These are phyloP conservation scores for Pachypanchax playfairii DNA, from an alignment of 2,113 vertebrate species.

Conservation along the genomic window DNA sequence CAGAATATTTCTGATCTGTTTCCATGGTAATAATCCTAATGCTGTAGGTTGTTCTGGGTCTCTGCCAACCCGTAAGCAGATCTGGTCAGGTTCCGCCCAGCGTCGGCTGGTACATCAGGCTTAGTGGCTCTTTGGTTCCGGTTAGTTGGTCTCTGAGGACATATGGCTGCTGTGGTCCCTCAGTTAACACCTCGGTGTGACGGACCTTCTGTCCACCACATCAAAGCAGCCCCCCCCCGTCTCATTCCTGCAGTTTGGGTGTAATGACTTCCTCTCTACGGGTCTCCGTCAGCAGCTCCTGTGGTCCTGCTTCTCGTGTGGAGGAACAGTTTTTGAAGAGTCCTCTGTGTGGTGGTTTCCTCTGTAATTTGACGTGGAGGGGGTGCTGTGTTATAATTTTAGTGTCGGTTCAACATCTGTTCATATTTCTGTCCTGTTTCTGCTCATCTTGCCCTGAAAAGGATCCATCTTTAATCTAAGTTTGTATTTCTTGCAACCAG, in stretches of 20 bases:
- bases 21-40: too few relatives aligned
- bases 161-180: slow-evolving; percentile 66
- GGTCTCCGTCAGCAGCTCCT: slow-evolving; percentile 44
- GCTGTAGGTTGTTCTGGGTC: too few relatives aligned
- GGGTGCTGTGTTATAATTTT: slow-evolving; percentile 55
- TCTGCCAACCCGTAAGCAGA: too few relatives aligned
- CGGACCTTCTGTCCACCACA: slow-evolving; percentile 57
- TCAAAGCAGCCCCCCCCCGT: slow-evolving; percentile 63
- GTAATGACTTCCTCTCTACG: slow-evolving; percentile 71
- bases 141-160: slow-evolving; percentile 17
- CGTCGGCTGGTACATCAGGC: slow-evolving; percentile 47
- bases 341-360: slow-evolving; percentile 12
- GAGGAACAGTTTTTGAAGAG: slow-evolving; percentile 16
- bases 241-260: slow-evolving; percentile 62
- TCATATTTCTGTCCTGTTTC: slow-evolving; percentile 15
- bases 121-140: slow-evolving; percentile 18
- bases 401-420: slow-evolving; percentile 54
- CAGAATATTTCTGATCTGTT: too few relatives aligned
- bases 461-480: too few relatives aligned
- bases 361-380: slow-evolving; percentile 60
- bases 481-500: too few relatives aligned
- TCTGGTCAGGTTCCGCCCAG: slow-evolving; percentile 31
- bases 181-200: slow-evolving; percentile 70
- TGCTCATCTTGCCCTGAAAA: too few relatives aligned
- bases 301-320: slow-evolving; percentile 37